A percentile compares a stretch with the other conserved stretches of the same genome.
These are phyloP conservation scores for Gryon sp. DNA, from an alignment of 1,140 invertebrate genomes.

Conservation along the genomic window DNA sequence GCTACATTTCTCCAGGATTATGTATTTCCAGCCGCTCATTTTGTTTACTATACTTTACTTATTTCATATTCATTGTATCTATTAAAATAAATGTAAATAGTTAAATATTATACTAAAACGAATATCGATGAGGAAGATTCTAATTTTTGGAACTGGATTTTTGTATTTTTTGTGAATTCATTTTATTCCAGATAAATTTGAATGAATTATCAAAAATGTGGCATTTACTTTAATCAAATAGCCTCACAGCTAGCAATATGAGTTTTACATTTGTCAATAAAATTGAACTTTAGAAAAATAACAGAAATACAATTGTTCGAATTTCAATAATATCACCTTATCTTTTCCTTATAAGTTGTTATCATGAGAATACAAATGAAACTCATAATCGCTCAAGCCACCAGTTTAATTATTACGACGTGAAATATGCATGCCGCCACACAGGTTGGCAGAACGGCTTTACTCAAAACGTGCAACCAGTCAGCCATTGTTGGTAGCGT, in stretches of 20 bases:
- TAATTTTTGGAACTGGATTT: too few species aligned
- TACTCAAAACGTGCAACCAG: constrained; percentile 69
- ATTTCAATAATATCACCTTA: constrained; percentile 38
- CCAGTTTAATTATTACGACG: constrained; percentile 75
- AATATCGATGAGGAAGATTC: too few species aligned
- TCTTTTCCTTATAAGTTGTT: constrained; percentile 49
- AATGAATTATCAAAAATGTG: too few species aligned
- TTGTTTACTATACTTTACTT: too few species aligned
- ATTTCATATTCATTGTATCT: too few species aligned
- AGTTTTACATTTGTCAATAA: background rate
- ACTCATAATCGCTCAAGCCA: constrained; percentile 72
- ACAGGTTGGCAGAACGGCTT: constrained; percentile 62
- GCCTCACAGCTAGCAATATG: too few species aligned
- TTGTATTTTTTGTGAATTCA: too few species aligned
- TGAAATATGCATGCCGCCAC: constrained; percentile 73
- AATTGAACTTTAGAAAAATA: constrained; percentile 4
- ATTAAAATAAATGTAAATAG: too few species aligned
- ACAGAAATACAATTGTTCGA: constrained; percentile 32
- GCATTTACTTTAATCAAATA: too few species aligned
- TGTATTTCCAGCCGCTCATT: too few species aligned
- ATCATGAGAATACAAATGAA: constrained; percentile 64
- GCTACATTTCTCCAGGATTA: constrained; percentile 29
- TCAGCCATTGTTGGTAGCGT: constrained; percentile 70
- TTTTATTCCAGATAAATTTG: too few species aligned
- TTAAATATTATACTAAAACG: too few species aligned